A percentile compares a stretch with the other conserved stretches of the same genome.
Conservation (phyloP, 1,140 invertebrate species). For the Drosophila tropicalis region DNA sequence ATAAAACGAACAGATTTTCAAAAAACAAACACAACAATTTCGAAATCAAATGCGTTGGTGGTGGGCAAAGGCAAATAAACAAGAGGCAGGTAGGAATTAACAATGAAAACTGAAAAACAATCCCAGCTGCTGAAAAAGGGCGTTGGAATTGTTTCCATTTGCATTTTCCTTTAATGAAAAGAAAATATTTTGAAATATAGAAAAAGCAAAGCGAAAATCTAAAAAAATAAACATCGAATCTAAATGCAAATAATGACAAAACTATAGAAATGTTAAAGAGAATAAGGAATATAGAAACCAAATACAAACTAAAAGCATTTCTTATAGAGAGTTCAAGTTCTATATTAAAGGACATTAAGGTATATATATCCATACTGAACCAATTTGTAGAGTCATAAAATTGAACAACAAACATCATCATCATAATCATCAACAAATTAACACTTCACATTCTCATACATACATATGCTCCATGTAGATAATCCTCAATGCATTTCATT, state of each 20-base stretch:
- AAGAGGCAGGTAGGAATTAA: constrained; percentile 39
- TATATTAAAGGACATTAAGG: too few relatives aligned
- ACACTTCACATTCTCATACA: constrained; percentile 73
- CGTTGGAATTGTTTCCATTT: constrained; percentile 60
- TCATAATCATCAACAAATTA: constrained; percentile 72
- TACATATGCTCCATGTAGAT: constrained; percentile 45
- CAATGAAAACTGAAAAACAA: constrained; percentile 16
- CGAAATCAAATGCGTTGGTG: constrained; percentile 32
- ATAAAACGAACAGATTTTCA: constrained; percentile 18
- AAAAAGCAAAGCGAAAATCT: constrained; percentile 17
- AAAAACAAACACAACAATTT: constrained; percentile 58
- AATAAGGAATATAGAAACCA: too few relatives aligned
- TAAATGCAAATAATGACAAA: not conserved
- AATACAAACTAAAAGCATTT: too few relatives aligned
- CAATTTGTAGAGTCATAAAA: constrained; percentile 62
- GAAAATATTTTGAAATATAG: constrained; percentile 56
- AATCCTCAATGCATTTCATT: constrained; percentile 22
- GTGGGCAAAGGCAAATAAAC: constrained; percentile 44
- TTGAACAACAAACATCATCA: constrained; percentile 58
- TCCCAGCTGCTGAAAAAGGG: constrained; percentile 11
- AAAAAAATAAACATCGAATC: constrained; percentile 9
- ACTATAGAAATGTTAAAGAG: not conserved
- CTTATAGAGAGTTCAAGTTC: too few relatives aligned
- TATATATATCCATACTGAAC: not conserved
- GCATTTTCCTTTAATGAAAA: constrained; percentile 67